phyloP scores from a whole-genome alignment of 2,797 vertebrate genomes.

The Onychomys torridus region DNA sequence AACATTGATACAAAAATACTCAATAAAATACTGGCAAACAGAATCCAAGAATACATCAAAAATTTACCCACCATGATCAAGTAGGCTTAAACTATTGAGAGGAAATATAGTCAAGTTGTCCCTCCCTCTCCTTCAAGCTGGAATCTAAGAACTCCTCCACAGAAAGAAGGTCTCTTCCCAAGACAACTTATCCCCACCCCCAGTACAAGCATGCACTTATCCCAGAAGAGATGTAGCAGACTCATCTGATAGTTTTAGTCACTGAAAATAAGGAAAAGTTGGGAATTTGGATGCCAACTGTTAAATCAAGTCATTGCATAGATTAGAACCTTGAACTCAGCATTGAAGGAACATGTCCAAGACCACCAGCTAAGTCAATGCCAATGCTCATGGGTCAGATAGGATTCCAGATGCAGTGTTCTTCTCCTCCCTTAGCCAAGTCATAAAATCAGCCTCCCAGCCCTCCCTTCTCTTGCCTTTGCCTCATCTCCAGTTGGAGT shows the following conservation, averaged over 20 bases:
- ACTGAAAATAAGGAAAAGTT: background rate
- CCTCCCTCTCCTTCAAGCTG: background rate
- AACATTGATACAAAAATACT: too few species aligned
- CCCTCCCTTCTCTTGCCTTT: background rate
- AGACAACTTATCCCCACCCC: fast-evolving
- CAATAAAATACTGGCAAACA: too few species aligned
- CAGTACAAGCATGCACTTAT: background rate
- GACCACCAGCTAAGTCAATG: background rate
- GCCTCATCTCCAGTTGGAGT: conserved; percentile 66
- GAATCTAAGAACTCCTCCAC: background rate
- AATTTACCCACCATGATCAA: too few species aligned
- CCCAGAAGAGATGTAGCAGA: background rate
- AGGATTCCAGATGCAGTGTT: background rate
- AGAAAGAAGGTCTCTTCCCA: background rate
- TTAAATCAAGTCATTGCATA: background rate
- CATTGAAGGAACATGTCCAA: background rate
- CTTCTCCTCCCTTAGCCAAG: background rate
- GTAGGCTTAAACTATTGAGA: background rate
- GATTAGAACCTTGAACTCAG: background rate
- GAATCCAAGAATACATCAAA: too few species aligned
- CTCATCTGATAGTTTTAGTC: background rate
- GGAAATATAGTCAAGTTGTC: background rate
- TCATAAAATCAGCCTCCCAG: background rate
- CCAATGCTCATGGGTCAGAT: background rate
- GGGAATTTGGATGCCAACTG: background rate